Base-by-base conservation (phyloP, 2,888 invertebrate genomes). In the Ischnura elegans region DNA sequence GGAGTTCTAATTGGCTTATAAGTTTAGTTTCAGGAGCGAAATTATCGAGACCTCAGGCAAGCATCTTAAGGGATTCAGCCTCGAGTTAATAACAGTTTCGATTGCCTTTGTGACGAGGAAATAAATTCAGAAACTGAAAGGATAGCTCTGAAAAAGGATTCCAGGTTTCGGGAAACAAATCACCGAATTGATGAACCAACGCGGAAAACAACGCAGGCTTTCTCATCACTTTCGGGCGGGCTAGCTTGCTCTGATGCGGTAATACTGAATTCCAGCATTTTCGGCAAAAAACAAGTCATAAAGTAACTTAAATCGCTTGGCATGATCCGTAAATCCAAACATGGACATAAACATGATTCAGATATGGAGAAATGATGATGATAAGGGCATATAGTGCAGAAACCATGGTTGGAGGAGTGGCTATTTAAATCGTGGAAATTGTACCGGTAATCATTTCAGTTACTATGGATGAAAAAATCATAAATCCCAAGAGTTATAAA, bases 1-100 rank as follows among this genome's bases (percentile, higher is more conserved):
- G 76, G 76, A 76, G 36, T 76, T 76, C 76, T 76, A 76, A 76
- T 76, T 76, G 76, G 76, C 76, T 76, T 76, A 76, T 36, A 76
- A 76, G 36, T 76, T 76, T 76, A 76, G 76, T 76, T 76, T 36
- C 76, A 36, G 76, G 76, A 13, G 76, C 76, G 76, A 36, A 36
- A 36, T 36, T 76, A 76, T 76, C 36, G 76, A 36, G 36, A 76
- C 76, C 76, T 76, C 36, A 36, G 76, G 76, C 76, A 36, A 76
- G 76, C 76, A 36, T 76, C 76, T 76, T 76, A 36, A 76, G 76
- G 76, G 76, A 76, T 76, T 36, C 36, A 36, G 76, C 10, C 36
- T n/a, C 25, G 76, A 36, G 76, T 76, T 76, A 29, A 76, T 29
- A 36, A 36, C 4, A 36, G 76, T 76, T 36, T 76, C 29, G 76